Evolutionary conservation across 2,113 vertebrate species (phyloP).

Genomic region (Dipodomys merriami): DNA sequence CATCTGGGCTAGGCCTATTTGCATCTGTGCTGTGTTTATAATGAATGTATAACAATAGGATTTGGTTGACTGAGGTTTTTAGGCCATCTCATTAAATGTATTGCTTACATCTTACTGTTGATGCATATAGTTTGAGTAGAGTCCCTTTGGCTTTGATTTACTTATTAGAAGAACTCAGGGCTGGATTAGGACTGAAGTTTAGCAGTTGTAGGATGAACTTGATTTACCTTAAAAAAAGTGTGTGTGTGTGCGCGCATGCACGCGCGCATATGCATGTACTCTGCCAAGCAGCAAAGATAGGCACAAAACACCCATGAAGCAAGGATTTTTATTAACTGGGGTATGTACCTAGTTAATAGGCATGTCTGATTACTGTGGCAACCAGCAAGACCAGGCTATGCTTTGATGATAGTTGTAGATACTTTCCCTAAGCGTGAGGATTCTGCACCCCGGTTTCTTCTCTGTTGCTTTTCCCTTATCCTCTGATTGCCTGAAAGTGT

Average conservation of each 20-base stretch:
- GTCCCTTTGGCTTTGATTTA: background rate
- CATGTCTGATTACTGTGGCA: background rate
- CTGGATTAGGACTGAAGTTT: background rate
- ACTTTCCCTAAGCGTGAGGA: background rate
- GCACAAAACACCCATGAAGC: background rate
- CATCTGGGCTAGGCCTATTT: background rate
- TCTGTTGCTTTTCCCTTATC: background rate
- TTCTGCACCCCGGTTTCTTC: background rate
- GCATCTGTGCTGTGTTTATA: background rate
- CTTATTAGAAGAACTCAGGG: background rate
- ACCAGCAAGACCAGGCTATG: background rate
- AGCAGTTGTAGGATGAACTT: background rate
- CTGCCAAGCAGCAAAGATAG: too few relatives aligned
- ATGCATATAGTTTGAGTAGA: background rate
- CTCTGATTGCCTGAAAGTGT: background rate
- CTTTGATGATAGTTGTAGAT: background rate
- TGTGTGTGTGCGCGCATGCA: too few relatives aligned
- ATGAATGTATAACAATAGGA: background rate
- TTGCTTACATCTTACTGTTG: constrained; percentile 4
- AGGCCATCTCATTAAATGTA: background rate
- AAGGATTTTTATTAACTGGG: background rate
- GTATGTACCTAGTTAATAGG: background rate
- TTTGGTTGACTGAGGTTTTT: background rate
- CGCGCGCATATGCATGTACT: too few relatives aligned
- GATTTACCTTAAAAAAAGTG: background rate